Evolutionary conservation across 2,113 vertebrate genomes (phyloP).

Genomic region (Falco punctatus): DNA sequence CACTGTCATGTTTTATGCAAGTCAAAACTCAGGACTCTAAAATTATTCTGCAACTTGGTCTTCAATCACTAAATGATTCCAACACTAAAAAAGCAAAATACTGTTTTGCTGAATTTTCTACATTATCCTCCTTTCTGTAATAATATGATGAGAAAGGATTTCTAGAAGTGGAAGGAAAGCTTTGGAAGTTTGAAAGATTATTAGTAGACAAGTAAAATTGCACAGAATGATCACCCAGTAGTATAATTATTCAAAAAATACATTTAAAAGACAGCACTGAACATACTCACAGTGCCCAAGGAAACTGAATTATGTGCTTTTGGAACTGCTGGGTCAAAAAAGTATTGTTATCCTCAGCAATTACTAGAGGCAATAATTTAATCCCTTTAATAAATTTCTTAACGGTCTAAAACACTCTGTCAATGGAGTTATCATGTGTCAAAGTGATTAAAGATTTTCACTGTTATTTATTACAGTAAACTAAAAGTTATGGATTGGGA

Average conservation of each 20-base stretch:
- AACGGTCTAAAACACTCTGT: background rate
- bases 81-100: background rate
- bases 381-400: background rate
- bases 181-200: background rate
- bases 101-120: background rate
- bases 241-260: conserved; percentile 13
- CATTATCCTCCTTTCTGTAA: background rate
- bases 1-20: background rate
- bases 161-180: background rate
- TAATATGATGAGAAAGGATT: background rate
- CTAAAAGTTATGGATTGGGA: background rate
- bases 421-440: background rate
- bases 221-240: background rate
- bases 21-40: background rate
- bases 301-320: background rate
- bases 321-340: background rate
- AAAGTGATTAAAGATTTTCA: background rate
- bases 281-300: background rate
- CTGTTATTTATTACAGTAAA: background rate
- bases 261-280: background rate
- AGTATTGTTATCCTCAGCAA: background rate
- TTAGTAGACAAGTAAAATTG: background rate
- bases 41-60: background rate
- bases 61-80: background rate
- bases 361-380: conserved; percentile 25